phyloP scores from a whole-genome alignment of 1,140 invertebrate genomes.

The Harpegnathos saltator region DNA sequence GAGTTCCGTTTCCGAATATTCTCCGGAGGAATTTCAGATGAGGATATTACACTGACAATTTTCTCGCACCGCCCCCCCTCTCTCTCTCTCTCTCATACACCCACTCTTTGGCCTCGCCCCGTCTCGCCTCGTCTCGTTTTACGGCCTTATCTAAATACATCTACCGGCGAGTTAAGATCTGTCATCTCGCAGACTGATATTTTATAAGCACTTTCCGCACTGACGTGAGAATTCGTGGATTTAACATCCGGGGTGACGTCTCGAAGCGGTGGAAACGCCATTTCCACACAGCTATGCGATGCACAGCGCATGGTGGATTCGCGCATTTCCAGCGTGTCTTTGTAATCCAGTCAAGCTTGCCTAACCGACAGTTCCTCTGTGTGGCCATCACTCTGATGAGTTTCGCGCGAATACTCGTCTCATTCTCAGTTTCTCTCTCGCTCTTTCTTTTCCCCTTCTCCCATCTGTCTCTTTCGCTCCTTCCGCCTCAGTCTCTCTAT shows the following conservation, averaged over 20 bases:
- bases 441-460: neutral
- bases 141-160: constrained; percentile 10
- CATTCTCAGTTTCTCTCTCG: constrained; percentile 1
- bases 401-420: constrained; percentile 8
- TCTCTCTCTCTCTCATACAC: too few species aligned
- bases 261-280: neutral
- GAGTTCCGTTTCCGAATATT: neutral
- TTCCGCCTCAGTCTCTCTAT: neutral
- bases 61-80: too few species aligned
- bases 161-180: neutral
- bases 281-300: constrained; percentile 11
- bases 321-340: constrained; percentile 33
- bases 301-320: neutral
- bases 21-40: constrained; percentile 22
- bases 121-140: too few species aligned
- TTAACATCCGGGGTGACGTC: constrained; percentile 43
- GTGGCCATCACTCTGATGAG: constrained; percentile 37
- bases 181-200: neutral
- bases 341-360: constrained; percentile 50
- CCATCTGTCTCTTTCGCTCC: neutral
- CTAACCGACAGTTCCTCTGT: constrained; percentile 35
- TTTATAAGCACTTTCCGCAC: constrained; percentile 38
- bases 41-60: constrained; percentile 30
- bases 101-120: too few species aligned
- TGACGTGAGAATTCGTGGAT: constrained; percentile 22